Evolutionary conservation across 2,113 vertebrate species (phyloP), one percentile per base, ranked within the genome.

Genomic region (Leptobrachium ailaonicum): DNA sequence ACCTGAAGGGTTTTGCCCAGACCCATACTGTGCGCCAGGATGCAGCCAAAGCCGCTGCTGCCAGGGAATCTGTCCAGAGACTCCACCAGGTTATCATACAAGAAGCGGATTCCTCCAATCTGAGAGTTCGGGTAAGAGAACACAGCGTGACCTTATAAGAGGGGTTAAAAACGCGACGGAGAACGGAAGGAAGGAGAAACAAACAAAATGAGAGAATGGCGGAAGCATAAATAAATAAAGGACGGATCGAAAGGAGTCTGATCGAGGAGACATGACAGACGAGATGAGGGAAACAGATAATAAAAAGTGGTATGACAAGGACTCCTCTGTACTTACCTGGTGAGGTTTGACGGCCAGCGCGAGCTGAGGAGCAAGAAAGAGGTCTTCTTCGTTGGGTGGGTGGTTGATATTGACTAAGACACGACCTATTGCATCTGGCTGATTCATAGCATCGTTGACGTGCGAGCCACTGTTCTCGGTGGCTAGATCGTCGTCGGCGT

Each of bases 1-100:
- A 99, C 96, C 88, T 99, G 98, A 76, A 99, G 90, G 12, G 98
- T 99, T 87, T 99, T 99, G 53, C 98, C 98, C 80, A 99, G 86
- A 42, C 98, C 98, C 98, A 99, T 99, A 85, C 98, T 99, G 87
- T 99, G 98, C 67, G 97, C 98, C 69, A 99, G 95, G 86, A 99
- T 98, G 87, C 97, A 99, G 83, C 98, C 98, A 87, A 99, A 99
- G 14, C 98, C 98, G 87, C 95, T 97, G 90, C 96, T 99, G 88
- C 90, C 95, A 87, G 96, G 95, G 86, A 98, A 99, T 72, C 98
- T 92, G 83, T 98, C 98, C 89, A 98, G 88, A 67, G 97, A 99
- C 85, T 99, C 98, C 2, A 99, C 94, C 82, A 99, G 92, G 88
- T 99, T 99, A 87, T 99, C 98, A 32, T 99, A 99, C 2, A 99